Percentiles rank a stretch among this genome's conserved stretches.
Conservation (phyloP, 2,113 vertebrate genomes). For the Prietella phreatophila region DNA sequence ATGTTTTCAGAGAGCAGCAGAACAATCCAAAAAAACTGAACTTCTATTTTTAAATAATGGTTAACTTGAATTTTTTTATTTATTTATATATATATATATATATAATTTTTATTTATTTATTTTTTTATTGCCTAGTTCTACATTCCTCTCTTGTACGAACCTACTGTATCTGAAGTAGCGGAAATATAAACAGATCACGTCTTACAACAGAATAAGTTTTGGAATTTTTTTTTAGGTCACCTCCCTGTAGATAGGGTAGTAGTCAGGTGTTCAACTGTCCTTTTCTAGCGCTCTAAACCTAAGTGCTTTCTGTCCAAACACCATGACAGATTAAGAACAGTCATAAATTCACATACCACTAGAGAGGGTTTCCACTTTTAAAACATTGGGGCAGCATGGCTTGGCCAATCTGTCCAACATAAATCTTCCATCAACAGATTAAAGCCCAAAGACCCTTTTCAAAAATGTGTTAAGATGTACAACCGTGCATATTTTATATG, state of each 20-base stretch:
- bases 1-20: not conserved
- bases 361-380: conserved; percentile 37
- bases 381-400: conserved; percentile 20
- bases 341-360: conserved; percentile 38
- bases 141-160: not conserved
- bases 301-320: conserved; percentile 29
- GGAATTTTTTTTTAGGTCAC: conserved; percentile 28
- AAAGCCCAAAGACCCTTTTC: conserved; percentile 3
- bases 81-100: too few species aligned
- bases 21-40: not conserved
- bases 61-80: too few species aligned
- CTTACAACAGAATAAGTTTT: not conserved
- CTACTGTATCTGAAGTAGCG: conserved; percentile 11
- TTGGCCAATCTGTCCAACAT: conserved; percentile 24
- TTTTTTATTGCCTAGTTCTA: not conserved
- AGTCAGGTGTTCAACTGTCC: conserved; percentile 21
- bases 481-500: too few species aligned
- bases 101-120: too few species aligned
- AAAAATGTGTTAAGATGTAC: not conserved
- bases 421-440: conserved; percentile 29
- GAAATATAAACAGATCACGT: conserved; percentile 5
- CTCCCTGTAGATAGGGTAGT: conserved; percentile 37
- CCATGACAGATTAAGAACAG: conserved; percentile 45
- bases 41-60: not conserved
- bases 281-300: conserved; percentile 29